A percentile compares a stretch with the other conserved stretches of the same genome.
Evolutionary conservation across 37 sponge, comb jelly and placozoan genomes (phyloP).

Genomic region (Cladorhizidae sp.): DNA sequence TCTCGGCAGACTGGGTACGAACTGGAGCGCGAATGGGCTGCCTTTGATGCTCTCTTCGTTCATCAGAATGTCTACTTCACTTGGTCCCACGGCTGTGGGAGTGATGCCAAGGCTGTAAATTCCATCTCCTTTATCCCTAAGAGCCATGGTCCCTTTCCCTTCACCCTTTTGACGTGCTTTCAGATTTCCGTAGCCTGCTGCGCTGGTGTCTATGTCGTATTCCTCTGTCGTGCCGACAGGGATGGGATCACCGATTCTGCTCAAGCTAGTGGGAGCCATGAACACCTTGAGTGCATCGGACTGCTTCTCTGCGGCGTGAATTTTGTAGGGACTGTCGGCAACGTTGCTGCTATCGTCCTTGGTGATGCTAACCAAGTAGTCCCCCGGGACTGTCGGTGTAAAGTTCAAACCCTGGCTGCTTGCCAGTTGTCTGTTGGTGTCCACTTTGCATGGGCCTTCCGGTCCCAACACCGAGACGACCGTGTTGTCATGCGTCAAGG

Average conservation of each 20-base stretch:
- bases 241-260: slow-evolving; percentile 21
- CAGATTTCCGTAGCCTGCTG: slow-evolving; percentile 69
- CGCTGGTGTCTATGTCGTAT: slow-evolving; percentile 55
- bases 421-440: neutral
- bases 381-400: slow-evolving; percentile 20
- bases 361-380: slow-evolving; percentile 23
- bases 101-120: slow-evolving; percentile 24
- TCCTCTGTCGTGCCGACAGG: slow-evolving; percentile 26
- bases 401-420: slow-evolving; percentile 6
- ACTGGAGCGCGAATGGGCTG: slow-evolving; percentile 63
- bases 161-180: slow-evolving; percentile 52
- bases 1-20: slow-evolving; percentile 37
- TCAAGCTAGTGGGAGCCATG: slow-evolving; percentile 31
- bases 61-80: slow-evolving; percentile 38
- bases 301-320: slow-evolving; percentile 10
- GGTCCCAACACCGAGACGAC: slow-evolving; percentile 18
- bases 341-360: neutral
- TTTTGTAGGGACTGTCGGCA: slow-evolving; percentile 23
- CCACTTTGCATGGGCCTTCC: neutral
- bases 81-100: slow-evolving; percentile 26
- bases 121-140: slow-evolving; percentile 33
- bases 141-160: slow-evolving; percentile 24
- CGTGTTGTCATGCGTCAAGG: neutral
- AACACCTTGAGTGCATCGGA: slow-evolving; percentile 49
- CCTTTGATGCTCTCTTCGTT: slow-evolving; percentile 34